These are phyloP conservation scores for Cryptus viduatorius DNA, from an alignment of 2,888 invertebrate genomes.

Conservation along the genomic window DNA sequence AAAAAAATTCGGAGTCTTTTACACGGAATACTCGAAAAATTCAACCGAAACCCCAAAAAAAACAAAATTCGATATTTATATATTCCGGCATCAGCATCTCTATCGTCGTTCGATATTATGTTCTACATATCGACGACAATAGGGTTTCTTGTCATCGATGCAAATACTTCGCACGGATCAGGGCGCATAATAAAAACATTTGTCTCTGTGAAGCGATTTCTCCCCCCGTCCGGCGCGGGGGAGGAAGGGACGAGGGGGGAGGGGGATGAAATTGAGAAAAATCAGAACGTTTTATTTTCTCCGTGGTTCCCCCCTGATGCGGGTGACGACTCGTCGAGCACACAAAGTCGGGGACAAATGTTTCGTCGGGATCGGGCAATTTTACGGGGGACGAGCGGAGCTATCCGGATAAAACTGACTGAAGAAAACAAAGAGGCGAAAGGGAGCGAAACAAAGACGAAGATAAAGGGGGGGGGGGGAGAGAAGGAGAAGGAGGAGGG, in stretches of 20 bases:
- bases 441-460: constrained; percentile 28
- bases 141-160: background rate
- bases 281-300: constrained; percentile 41
- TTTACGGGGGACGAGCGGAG: constrained; percentile 5
- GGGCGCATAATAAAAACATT: constrained; percentile 42
- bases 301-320: background rate
- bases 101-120: background rate
- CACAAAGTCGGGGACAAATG: constrained; percentile 30
- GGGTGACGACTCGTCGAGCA: background rate
- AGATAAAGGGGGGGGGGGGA: constrained; percentile 9
- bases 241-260: background rate
- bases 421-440: constrained; percentile 14
- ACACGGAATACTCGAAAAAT: no score
- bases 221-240: background rate
- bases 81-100: background rate
- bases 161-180: background rate
- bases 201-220: background rate
- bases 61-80: background rate
- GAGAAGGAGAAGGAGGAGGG: background rate
- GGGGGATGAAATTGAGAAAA: constrained; percentile 29
- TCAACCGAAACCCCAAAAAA: no score
- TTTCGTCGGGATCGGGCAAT: constrained; percentile 1
- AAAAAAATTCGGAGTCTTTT: background rate
- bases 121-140: background rate
- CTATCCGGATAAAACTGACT: constrained; percentile 6